Evolutionary conservation across 2,888 invertebrate species (phyloP).

Genomic region (Antheraea assamensis): DNA sequence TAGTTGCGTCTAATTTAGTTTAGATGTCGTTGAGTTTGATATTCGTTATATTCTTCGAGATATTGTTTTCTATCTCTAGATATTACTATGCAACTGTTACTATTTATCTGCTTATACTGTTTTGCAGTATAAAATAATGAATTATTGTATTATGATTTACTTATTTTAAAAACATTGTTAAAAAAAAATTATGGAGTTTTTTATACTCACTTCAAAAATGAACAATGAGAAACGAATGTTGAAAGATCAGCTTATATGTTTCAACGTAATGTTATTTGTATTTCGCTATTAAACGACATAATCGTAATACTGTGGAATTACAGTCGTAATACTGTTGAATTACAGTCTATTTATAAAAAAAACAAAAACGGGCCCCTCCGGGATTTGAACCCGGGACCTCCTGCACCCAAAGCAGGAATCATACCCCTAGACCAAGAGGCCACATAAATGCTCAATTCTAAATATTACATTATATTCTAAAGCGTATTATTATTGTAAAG

Average conservation of each 20-base stretch:
- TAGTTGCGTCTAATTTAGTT: not conserved
- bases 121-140: no score
- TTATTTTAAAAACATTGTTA: not conserved
- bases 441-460: slow-evolving; percentile 34
- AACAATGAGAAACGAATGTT: no score
- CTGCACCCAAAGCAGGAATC: slow-evolving; percentile 88
- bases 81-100: no score
- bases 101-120: no score
- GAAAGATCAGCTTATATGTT: no score
- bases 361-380: slow-evolving; percentile 82
- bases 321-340: not conserved
- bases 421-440: slow-evolving; percentile 88
- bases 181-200: not conserved
- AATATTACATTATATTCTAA: slow-evolving; percentile 9
- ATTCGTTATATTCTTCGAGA: not conserved
- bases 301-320: not conserved
- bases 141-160: not conserved
- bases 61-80: not conserved
- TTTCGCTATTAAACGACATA: no score
- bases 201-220: no score
- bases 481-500: not conserved
- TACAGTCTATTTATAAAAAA: not conserved
- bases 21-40: slow-evolving; percentile 22
- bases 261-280: no score
- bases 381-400: slow-evolving; percentile 89